Conservation (phyloP, 2,888 invertebrate species). For the Polydrusus tereticollis region DNA sequence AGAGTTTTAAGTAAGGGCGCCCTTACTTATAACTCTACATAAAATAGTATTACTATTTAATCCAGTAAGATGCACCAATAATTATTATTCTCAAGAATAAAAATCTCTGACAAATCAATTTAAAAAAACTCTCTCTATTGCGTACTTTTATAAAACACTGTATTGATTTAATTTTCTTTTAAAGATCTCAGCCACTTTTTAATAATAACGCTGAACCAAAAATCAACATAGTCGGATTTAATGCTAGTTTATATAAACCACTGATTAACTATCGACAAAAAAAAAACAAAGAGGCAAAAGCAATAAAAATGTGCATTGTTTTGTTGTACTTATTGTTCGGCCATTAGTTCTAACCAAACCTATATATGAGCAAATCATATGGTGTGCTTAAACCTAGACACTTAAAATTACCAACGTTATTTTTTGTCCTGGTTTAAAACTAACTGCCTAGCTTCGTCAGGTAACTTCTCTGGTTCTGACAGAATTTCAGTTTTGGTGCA, state of each 20-base stretch:
- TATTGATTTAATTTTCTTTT: too few species aligned
- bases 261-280: not conserved
- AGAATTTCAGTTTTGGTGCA: constrained; percentile 95
- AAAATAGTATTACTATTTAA: too few species aligned
- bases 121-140: too few species aligned
- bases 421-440: constrained; percentile 63
- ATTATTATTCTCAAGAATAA: too few species aligned
- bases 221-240: not conserved
- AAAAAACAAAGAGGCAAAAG: not conserved
- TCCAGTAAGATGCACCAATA: too few species aligned
- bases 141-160: too few species aligned
- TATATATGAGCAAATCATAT: constrained; percentile 35
- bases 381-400: constrained; percentile 13
- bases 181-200: too few species aligned
- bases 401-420: constrained; percentile 26
- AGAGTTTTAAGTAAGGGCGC: too few species aligned
- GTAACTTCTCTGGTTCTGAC: constrained; percentile 87
- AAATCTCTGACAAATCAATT: too few species aligned
- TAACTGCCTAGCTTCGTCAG: constrained; percentile 89
- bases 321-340: constrained; percentile 35
- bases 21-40: too few species aligned
- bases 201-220: too few species aligned
- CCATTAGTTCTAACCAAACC: constrained; percentile 10
- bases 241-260: not conserved
- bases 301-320: constrained; percentile 31